These are phyloP conservation scores for Eupeodes corollae DNA, from an alignment of 1,140 invertebrate genomes.

Conservation along the genomic window DNA sequence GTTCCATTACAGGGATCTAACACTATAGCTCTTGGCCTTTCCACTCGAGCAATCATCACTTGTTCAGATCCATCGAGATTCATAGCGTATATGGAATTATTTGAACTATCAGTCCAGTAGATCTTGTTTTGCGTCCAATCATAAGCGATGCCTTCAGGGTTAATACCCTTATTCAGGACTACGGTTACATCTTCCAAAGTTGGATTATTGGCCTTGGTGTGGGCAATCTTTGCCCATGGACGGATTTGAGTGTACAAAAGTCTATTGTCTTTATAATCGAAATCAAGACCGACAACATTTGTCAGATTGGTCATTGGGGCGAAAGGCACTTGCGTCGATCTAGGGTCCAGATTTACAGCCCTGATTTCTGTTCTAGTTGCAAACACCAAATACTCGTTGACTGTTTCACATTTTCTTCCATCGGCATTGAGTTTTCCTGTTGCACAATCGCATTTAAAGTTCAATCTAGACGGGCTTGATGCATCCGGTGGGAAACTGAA, in stretches of 20 bases:
- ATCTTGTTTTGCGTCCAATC: conserved; percentile 96
- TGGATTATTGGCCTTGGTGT: conserved; percentile 58
- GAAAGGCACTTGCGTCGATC: conserved; percentile 70
- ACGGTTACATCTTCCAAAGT: conserved; percentile 51
- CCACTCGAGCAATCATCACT: conserved; percentile 86
- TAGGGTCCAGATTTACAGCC: conserved; percentile 71
- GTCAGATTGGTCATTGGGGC: conserved; percentile 79
- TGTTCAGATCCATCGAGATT: conserved; percentile 79
- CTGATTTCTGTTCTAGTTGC: conserved; percentile 85
- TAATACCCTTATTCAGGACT: conserved; percentile 70
- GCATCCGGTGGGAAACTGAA: conserved; percentile 72
- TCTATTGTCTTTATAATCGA: conserved; percentile 80
- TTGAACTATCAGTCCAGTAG: conserved; percentile 93
- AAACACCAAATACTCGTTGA: conserved; percentile 83
- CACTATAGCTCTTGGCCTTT: conserved; percentile 87
- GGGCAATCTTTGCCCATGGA: conserved; percentile 79
- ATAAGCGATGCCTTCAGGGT: conserved; percentile 91
- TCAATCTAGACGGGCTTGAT: conserved; percentile 36
- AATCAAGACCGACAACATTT: conserved; percentile 94
- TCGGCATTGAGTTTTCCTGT: conserved; percentile 59
- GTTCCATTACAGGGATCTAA: conserved; percentile 93
- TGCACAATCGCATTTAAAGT: conserved; percentile 80
- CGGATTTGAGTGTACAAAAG: conserved; percentile 86
- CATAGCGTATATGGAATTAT: conserved; percentile 91
- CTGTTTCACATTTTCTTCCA: conserved; percentile 60